Conservation (phyloP, 2,888 invertebrate species). For the Phorcus lineatus region DNA sequence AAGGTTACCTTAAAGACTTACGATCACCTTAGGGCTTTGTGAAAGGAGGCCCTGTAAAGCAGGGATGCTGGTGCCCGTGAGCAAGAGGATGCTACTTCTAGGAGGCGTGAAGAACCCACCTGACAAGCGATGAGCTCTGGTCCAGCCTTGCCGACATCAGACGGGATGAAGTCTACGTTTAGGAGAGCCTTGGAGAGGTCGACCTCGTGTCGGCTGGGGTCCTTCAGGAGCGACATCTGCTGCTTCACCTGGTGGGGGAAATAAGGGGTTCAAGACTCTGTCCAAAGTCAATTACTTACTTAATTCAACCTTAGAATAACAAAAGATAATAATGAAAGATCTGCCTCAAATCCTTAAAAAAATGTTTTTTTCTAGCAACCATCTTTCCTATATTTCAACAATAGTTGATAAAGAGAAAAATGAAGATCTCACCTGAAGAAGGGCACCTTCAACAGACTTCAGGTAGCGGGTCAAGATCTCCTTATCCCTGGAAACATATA, state of each 20-base stretch:
- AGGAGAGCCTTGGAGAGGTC: slow-evolving; percentile 62
- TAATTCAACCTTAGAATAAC: too few relatives aligned
- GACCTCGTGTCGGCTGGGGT: slow-evolving; percentile 35
- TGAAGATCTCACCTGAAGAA: slow-evolving; percentile 60
- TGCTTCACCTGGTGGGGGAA: slow-evolving; percentile 47
- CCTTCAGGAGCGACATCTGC: slow-evolving; percentile 43
- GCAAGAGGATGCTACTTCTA: too few relatives aligned
- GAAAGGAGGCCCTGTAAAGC: too few relatives aligned
- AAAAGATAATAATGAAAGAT: too few relatives aligned
- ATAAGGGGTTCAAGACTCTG: too few relatives aligned
- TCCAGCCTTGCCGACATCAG: slow-evolving; percentile 66
- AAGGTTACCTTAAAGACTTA: too few relatives aligned
- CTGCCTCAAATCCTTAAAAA: too few relatives aligned
- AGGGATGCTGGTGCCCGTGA: too few relatives aligned
- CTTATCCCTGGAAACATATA: slow-evolving; percentile 63
- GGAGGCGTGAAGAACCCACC: slow-evolving; percentile 46
- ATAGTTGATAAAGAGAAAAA: not conserved
- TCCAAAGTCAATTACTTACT: not conserved
- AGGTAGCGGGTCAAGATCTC: slow-evolving; percentile 67
- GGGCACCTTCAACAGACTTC: slow-evolving; percentile 61
- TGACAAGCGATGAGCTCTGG: slow-evolving; percentile 70
- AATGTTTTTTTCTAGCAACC: too few relatives aligned
- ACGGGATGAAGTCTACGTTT: slow-evolving; percentile 69
- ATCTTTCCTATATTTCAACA: too few relatives aligned
- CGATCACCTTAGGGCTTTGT: too few relatives aligned